Percentiles rank a stretch among this genome's conserved stretches.
Evolutionary conservation across 2,113 vertebrate species (phyloP).

Genomic region (Larimichthys crocea): DNA sequence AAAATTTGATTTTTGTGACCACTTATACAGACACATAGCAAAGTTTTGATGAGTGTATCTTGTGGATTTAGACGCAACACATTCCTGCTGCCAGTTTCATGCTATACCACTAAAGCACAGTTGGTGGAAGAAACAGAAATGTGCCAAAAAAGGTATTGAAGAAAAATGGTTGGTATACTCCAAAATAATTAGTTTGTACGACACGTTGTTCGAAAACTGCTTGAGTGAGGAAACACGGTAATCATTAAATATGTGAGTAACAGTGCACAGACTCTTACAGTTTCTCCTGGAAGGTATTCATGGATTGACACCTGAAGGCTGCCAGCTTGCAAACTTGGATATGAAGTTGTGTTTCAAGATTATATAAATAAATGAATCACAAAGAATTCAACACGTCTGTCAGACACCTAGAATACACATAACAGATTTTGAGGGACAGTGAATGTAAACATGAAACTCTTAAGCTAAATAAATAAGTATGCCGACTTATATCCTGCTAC

Average conservation of each 20-base stretch:
- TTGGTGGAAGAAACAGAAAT: background rate
- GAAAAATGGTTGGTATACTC: too few relatives aligned
- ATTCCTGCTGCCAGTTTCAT: background rate
- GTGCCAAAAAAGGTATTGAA: background rate
- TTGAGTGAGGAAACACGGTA: too few relatives aligned
- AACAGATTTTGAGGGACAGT: background rate
- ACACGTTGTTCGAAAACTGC: too few relatives aligned
- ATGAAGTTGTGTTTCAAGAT: too few relatives aligned
- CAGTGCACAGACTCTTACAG: too few relatives aligned
- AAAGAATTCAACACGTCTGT: background rate
- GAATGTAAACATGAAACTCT: background rate
- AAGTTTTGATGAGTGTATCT: background rate
- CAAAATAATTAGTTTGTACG: background rate
- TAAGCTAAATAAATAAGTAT: background rate
- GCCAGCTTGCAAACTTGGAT: background rate
- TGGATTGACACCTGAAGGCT: slow-evolving; percentile 2
- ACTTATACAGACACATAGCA: background rate
- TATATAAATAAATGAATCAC: too few relatives aligned
- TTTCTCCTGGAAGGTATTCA: too few relatives aligned
- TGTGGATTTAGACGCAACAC: background rate
- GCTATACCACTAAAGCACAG: background rate
- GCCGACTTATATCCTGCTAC: background rate
- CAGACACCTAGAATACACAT: too few relatives aligned
- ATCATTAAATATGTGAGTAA: too few relatives aligned
- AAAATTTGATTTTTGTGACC: background rate